Evolutionary conservation across 2,113 vertebrate genomes (phyloP).

Genomic region (Pongo abelii): DNA sequence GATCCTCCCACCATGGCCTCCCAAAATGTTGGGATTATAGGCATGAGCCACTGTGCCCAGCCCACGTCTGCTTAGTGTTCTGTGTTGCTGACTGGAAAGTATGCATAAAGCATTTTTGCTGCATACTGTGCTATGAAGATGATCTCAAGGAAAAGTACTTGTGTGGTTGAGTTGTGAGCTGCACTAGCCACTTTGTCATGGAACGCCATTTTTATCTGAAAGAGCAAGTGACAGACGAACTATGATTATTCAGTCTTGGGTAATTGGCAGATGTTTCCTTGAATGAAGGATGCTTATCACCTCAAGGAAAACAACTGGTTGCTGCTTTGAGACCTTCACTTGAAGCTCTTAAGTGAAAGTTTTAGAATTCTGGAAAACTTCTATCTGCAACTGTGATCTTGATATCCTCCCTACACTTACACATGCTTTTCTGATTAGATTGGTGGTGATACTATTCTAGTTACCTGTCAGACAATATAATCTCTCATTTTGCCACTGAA

Average conservation of each 20-base stretch:
- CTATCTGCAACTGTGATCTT: background rate
- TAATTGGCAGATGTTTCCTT: background rate
- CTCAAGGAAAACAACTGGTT: background rate
- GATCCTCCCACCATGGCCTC: no score
- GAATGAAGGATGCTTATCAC: background rate
- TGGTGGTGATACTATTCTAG: background rate
- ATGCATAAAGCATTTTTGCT: fast-evolving
- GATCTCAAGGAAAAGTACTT: background rate
- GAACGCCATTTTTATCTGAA: background rate
- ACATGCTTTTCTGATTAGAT: background rate
- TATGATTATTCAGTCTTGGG: background rate
- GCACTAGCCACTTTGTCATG: background rate
- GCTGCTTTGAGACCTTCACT: background rate
- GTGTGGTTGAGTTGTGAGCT: background rate
- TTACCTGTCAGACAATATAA: background rate
- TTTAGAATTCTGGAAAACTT: background rate
- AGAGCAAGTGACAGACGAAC: background rate
- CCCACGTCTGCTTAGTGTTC: background rate
- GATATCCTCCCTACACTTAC: background rate
- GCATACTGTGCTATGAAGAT: no score
- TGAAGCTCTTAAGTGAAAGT: background rate
- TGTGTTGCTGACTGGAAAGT: background rate
- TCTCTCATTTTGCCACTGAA: background rate
- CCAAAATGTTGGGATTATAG: no score
- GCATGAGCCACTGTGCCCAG: no score